A percentile compares a stretch with the other conserved stretches of the same genome.
Evolutionary conservation across 1,140 invertebrate species (phyloP).

Genomic region (Zophobas morio): DNA sequence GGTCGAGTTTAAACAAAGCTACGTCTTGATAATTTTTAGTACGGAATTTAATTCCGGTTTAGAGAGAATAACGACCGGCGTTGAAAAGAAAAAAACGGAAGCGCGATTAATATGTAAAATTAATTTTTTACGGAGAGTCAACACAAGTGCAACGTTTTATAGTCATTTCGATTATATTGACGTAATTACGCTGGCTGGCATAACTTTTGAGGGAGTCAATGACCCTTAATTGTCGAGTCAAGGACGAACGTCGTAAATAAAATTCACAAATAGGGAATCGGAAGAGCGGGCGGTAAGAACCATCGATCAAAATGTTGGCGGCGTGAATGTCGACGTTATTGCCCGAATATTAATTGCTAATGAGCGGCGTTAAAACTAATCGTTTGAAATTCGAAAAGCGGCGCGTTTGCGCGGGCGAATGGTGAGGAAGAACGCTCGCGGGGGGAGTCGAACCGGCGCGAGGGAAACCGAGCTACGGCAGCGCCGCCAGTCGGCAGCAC

Average conservation of each 20-base stretch:
- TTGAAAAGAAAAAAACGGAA: neutral
- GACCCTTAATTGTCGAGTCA: constrained; percentile 46
- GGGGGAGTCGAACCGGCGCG: neutral
- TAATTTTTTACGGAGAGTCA: constrained; percentile 8
- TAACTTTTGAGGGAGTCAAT: constrained; percentile 46
- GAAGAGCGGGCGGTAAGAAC: neutral
- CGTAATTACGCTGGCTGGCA: constrained; percentile 41
- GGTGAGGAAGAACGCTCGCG: neutral
- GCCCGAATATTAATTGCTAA: constrained; percentile 15
- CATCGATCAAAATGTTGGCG: neutral
- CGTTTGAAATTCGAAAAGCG: constrained; percentile 41
- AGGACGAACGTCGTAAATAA: constrained; percentile 31
- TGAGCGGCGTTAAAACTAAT: neutral
- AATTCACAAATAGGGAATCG: neutral
- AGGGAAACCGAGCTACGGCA: neutral
- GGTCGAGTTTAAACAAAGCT: constrained; percentile 17
- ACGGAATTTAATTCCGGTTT: constrained; percentile 7
- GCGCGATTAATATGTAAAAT: neutral
- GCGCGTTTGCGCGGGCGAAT: neutral
- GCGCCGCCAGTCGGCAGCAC: constrained; percentile 42
- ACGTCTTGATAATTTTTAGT: constrained; percentile 15
- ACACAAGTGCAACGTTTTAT: constrained; percentile 19
- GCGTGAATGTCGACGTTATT: constrained; percentile 4
- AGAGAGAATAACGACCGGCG: neutral
- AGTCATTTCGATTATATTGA: constrained; percentile 44